Conservation (phyloP, 2,113 vertebrate genomes). For the Psilopsiagon aurifrons region DNA sequence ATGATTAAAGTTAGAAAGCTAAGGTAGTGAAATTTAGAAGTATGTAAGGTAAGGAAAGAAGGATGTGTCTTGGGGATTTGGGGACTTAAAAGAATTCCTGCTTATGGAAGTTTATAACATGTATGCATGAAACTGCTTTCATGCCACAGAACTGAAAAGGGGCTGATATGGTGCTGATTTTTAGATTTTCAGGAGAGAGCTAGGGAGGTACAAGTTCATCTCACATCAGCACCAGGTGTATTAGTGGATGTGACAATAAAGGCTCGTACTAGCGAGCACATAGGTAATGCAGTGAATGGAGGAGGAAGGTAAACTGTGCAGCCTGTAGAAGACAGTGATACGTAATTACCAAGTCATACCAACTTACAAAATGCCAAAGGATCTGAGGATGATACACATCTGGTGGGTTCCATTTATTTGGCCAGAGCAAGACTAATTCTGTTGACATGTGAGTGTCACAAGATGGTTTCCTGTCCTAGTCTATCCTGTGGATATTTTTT, state of each 20-base stretch:
- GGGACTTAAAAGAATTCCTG: not conserved
- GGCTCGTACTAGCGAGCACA: not conserved
- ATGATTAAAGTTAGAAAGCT: not conserved
- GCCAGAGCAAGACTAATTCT: not conserved
- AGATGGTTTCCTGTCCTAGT: not conserved
- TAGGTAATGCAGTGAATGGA: not conserved
- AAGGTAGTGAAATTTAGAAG: not conserved
- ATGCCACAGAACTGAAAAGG: not conserved
- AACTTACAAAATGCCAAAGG: not conserved
- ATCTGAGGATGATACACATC: not conserved
- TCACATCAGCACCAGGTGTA: not conserved
- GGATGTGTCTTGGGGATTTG: not conserved
- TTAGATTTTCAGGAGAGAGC: not conserved
- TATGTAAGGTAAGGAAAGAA: not conserved
- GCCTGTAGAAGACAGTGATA: not conserved
- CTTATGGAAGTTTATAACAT: not conserved
- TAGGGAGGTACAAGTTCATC: not conserved
- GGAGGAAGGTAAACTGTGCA: not conserved
- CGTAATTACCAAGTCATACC: not conserved
- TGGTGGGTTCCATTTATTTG: not conserved
- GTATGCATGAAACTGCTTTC: not conserved
- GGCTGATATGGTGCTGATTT: not conserved
- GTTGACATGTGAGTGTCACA: not conserved
- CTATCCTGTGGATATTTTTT: not conserved
- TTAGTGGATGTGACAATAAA: not conserved